Base-by-base conservation (phyloP, 2,113 vertebrate species). In the Etia nguti region DNA sequence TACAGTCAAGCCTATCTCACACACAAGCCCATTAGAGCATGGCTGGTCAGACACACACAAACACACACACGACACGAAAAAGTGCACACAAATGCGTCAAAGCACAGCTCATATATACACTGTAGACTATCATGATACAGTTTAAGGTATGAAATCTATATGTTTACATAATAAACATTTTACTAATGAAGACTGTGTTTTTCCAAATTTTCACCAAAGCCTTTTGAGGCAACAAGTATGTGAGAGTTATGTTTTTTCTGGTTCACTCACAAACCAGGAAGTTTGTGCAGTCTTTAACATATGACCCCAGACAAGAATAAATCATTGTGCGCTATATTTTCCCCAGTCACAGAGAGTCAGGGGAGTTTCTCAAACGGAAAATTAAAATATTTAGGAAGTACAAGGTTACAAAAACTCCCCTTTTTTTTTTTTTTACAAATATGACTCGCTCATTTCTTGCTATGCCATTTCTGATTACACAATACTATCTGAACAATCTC, bases 1-100 rank as follows among this genome's bases (percentile, higher is more conserved):
- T 88, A 87, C 87, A 94, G 89, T 90, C 88, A 90, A 86, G 85
- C 81, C 92, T 91, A 87, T 94, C 91, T 94, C 93, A 91, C 90
- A 90, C 92, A 93, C 88, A 92, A 87, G 87, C 65, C 91, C 92
- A 94, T 94, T 94, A 94, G 88, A 89, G 86, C 84, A 75, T 16
- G 81, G 81, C 59, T 86, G 85, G 82, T 85, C 81, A 43, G 81
- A 80, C 80, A 84, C 70, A 83, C 60, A 86, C 29, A 80, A 46
- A 79, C 22, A 68, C 41, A 29, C 12, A 83, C 18, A 81, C 83
- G 34, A 18, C 70, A 50, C 48, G 26, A 50, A 77, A 50, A 50
- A 10, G 16, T 48, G 43, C 70, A 77, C 26, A 77, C 8, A 82
- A 31, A 52, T 29, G 4, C 13, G 46, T 73, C 43, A 36, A 88